Conservation (phyloP, 2,888 invertebrate genomes). For the Ectropis crepuscularia region DNA sequence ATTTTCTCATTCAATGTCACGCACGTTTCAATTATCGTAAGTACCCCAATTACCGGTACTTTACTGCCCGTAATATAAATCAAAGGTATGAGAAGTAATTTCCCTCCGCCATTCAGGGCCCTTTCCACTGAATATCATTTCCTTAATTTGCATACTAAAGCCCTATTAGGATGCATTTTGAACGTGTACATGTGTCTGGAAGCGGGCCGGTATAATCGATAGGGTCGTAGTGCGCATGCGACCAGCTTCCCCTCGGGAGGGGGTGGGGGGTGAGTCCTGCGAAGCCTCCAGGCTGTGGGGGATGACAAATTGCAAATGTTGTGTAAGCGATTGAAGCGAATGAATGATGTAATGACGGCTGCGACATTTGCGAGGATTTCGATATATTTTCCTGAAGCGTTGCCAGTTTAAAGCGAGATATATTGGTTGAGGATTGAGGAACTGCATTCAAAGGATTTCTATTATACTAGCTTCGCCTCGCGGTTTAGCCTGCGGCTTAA, state of each 20-base stretch:
- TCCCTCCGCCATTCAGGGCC: slow-evolving; percentile 1
- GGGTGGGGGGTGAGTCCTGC: slow-evolving; percentile 20
- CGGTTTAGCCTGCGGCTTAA: too few relatives aligned
- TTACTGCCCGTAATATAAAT: neutral
- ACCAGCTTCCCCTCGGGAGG: slow-evolving; percentile 19
- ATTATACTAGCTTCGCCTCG: too few relatives aligned
- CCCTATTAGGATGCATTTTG: slow-evolving; percentile 35
- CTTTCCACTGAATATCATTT: slow-evolving; percentile 28
- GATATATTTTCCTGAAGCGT: neutral
- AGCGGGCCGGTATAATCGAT: slow-evolving; percentile 37
- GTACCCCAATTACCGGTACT: neutral
- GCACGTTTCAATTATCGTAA: too few relatives aligned
- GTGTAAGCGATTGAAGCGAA: slow-evolving; percentile 32
- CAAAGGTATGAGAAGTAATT: slow-evolving; percentile 4
- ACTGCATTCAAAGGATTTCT: too few relatives aligned
- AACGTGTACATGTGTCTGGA: slow-evolving; percentile 32
- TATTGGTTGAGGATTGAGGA: too few relatives aligned
- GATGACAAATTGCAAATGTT: slow-evolving; percentile 40
- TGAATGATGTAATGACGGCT: slow-evolving; percentile 25
- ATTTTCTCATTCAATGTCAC: too few relatives aligned
- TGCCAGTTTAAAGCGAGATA: too few relatives aligned
- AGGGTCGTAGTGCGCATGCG: slow-evolving; percentile 43
- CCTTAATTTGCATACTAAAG: slow-evolving; percentile 38
- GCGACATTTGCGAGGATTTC: neutral
- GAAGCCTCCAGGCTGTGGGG: slow-evolving; percentile 32